Evolutionary conservation across 2,888 invertebrate genomes (phyloP), one percentile per base, ranked within the genome.

Genomic region (Celastrina argiolus): DNA sequence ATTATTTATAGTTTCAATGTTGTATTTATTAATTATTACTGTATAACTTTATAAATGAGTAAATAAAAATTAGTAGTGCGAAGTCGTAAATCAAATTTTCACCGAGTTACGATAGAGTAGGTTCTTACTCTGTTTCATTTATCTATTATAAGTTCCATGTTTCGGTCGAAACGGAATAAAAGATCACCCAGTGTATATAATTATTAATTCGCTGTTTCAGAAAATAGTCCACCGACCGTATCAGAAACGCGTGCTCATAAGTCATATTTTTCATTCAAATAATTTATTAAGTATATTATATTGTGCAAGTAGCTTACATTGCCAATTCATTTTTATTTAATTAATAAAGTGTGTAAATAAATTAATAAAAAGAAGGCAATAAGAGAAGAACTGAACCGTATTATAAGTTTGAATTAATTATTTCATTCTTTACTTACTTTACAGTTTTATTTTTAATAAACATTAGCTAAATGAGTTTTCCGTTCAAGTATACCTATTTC

Each of bases 381-480:
- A 51, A 22, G 22, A 22, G 22, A 51, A 51, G 51, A 51, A 51
- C 51, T 51, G 51, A 51, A 22, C 1, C 22, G 5, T 51, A 26
- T 45, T 51, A 26, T 51, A 51, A 51, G 51, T 51, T 51, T 51
- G 51, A 51, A 8, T 51, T 51, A 51, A 22, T 51, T 51, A 1
- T 51, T 51, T 51, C 51, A 22, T 22, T 22, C 22, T 51, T 51
- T 22, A 26, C 51, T 12, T 18, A 10, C 18, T 18, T 45, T 42
- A n/a, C n/a, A n/a, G n/a, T 45, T 16, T 45, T 18, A 2, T 45
- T 45, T 51, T 51, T 5, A 51, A 51, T 51, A 51, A 14, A 14
- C 18, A 16, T 8, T 22, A 51, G 14, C 12, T 12, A 26, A 51
- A 2, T 45, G 45, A 45, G 16, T 45, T 18, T 45, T 18, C 18